phyloP scores from a whole-genome alignment of 2,113 vertebrate genomes.

The Crotalus horridus region DNA sequence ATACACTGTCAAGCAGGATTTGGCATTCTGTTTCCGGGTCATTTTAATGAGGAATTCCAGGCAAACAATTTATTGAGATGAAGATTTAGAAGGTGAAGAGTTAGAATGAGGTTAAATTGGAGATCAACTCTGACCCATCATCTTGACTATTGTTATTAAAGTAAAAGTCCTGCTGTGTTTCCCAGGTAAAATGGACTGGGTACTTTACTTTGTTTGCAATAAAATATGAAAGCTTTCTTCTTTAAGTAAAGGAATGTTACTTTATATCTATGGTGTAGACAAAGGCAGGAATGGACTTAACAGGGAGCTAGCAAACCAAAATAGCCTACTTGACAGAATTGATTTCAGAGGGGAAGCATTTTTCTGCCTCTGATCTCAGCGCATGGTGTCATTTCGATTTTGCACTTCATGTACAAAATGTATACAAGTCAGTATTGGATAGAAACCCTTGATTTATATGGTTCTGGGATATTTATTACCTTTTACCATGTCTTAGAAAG shows the following conservation, averaged over 20 bases:
- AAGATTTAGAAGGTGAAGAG: not conserved
- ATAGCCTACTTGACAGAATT: not conserved
- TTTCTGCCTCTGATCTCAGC: not conserved
- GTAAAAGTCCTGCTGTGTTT: not conserved
- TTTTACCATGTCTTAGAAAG: not conserved
- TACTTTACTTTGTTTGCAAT: not conserved
- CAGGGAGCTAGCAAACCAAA: not conserved
- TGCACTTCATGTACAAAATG: slow-evolving; percentile 18
- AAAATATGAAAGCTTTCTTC: slow-evolving; percentile 5
- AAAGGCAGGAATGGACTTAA: slow-evolving; percentile 14
- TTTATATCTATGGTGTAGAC: not conserved
- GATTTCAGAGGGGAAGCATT: slow-evolving; percentile 1
- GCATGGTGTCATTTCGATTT: slow-evolving; percentile 17
- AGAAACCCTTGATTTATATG: not conserved
- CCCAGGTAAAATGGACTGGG: not conserved
- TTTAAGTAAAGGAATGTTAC: not conserved
- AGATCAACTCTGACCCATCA: not conserved
- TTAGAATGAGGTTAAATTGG: slow-evolving; percentile 6
- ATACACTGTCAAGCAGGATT: slow-evolving; percentile 5
- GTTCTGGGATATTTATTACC: not conserved
- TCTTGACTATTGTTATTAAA: slow-evolving; percentile 1
- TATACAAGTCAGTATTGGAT: slow-evolving; percentile 1
- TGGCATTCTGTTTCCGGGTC: slow-evolving; percentile 3
- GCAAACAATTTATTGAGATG: not conserved
- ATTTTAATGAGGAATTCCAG: slow-evolving; percentile 13